Evolutionary conservation across 2,888 invertebrate species (phyloP).

Genomic region (Hofmannophila pseudospretella): DNA sequence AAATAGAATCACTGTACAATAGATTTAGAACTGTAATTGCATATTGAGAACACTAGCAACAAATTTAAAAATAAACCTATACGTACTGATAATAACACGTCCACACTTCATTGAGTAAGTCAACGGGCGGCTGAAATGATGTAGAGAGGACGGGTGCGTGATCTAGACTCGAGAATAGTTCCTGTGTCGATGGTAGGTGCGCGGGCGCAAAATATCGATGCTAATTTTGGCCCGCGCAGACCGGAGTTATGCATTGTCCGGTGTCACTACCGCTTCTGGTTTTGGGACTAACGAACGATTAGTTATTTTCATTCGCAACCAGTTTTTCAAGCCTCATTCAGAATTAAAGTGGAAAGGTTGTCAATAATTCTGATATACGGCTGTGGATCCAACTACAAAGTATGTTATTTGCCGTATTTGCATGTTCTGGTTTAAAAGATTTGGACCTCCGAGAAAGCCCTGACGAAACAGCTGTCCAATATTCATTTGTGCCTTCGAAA

Average conservation of each 20-base stretch:
- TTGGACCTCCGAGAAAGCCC: too few relatives aligned
- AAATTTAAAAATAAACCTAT: conserved; percentile 1
- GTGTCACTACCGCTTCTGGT: conserved; percentile 56
- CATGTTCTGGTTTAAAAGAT: too few relatives aligned
- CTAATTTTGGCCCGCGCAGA: conserved; percentile 60
- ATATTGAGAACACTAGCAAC: background rate
- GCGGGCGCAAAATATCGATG: conserved; percentile 56
- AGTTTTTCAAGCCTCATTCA: conserved; percentile 35
- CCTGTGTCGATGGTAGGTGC: conserved; percentile 22
- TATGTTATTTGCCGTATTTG: too few relatives aligned
- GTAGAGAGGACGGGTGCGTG: conserved; percentile 34
- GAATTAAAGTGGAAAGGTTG: background rate
- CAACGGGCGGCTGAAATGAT: conserved; percentile 6
- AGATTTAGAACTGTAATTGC: background rate
- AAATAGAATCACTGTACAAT: background rate
- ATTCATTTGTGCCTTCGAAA: too few relatives aligned
- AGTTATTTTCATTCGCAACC: conserved; percentile 41
- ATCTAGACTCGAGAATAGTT: conserved; percentile 42
- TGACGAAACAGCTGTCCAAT: too few relatives aligned
- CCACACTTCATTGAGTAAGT: conserved; percentile 9
- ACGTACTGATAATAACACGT: background rate
- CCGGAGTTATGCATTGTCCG: conserved; percentile 65
- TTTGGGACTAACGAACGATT: conserved; percentile 44
- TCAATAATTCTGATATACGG: background rate
- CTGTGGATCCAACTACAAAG: too few relatives aligned